These are phyloP conservation scores for Panulirus ornatus DNA, from an alignment of 1,140 invertebrate genomes.

Conservation along the genomic window DNA sequence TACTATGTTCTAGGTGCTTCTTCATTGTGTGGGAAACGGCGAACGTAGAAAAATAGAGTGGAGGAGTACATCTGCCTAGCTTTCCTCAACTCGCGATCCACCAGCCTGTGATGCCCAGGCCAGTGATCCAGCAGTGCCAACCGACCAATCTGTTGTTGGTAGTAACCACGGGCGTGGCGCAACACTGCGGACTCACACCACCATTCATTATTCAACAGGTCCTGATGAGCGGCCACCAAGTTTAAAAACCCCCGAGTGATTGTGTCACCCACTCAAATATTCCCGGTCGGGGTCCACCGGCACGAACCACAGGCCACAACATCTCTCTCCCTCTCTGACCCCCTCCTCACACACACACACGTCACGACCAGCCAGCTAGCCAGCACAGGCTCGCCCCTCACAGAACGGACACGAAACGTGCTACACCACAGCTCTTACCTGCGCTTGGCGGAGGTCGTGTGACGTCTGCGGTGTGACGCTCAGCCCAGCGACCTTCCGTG, in stretches of 20 bases:
- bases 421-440: background rate
- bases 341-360: no score
- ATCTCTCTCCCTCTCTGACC: background rate
- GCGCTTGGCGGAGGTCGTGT: background rate
- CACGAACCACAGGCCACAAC: no score
- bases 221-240: background rate
- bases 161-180: background rate
- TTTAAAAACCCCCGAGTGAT: background rate
- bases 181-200: background rate
- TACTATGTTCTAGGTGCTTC: no score
- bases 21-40: no score
- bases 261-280: constrained; percentile 6
- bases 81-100: no score
- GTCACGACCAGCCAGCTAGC: no score
- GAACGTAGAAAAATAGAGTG: no score
- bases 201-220: background rate
- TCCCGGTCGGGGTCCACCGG: background rate
- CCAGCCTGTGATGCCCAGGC: no score
- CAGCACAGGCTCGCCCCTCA: no score
- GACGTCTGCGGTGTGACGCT: background rate
- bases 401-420: background rate
- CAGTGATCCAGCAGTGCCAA: no score
- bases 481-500: no score
- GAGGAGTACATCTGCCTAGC: no score
- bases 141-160: background rate